Evolutionary conservation across 2,797 vertebrate genomes (phyloP), one percentile per base, ranked within the genome.

Genomic region (Macropodus opercularis): DNA sequence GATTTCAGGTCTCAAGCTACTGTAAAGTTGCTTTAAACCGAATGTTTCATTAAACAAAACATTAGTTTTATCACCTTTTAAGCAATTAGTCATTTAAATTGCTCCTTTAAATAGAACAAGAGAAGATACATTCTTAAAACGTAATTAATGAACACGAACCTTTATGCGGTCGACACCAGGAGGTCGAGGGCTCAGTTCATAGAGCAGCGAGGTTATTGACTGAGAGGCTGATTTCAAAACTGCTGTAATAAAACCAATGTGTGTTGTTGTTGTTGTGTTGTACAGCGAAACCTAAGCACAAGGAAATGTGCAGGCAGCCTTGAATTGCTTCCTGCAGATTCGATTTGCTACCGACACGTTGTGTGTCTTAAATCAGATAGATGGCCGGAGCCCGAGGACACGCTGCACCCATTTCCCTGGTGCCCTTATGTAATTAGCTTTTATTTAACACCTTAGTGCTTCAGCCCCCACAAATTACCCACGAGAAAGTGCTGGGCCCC

Each of bases 311-410:
- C 23, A 62, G 50, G 57, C 72, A 84, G 80, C 75, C 83, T 86
- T 84, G 74, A 73, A 85, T 80, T 90, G 83, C 80, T 85, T 83
- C 81, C 75, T 48, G 61, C 76, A 83, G 85, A 92, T 92, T 88
- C 40, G 73, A 92, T 93, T 92, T 90, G 76, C 69, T 32, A 66
- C 87, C 82, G 90, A 90, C 90, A 91, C 67, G 58, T 82, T 81
- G 83, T 85, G 85, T 72, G 69, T 72, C 77, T 82, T 91, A 91
- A 92, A 90, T 81, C 84, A 87, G 87, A 92, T 73, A 65, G 82
- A 92, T 86, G 80, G 51, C 75, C 34, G 6, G n/a, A 19, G 68
- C 83, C 72, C 39, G 35, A 50, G 71, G 77, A 76, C 75, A 78
- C 68, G 75, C 58, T 70, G 73, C 69, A 50, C 77, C 87, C 75